A percentile compares a stretch with the other conserved stretches of the same genome.
Evolutionary conservation across 2,888 invertebrate species (phyloP).

Genomic region (Pedicia rivosa): DNA sequence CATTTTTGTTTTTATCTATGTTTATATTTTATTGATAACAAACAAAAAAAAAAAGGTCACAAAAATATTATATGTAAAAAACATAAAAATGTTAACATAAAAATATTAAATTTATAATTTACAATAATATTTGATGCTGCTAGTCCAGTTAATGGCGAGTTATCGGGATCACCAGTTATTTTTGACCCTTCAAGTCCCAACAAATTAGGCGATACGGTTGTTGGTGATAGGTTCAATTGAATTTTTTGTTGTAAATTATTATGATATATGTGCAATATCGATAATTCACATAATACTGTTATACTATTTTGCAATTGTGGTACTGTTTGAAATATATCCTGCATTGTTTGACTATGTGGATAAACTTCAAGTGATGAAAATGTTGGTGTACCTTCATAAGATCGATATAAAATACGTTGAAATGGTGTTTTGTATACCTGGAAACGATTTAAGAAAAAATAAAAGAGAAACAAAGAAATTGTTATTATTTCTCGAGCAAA

Average conservation of each 20-base stretch:
- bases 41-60: no score
- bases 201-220: conserved; percentile 29
- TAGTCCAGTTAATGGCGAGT: conserved; percentile 28
- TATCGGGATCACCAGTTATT: conserved; percentile 28
- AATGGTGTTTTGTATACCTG: conserved; percentile 29
- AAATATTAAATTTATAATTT: no score
- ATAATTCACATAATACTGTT: conserved; percentile 27
- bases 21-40: no score
- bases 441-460: conserved; percentile 4
- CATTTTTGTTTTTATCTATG: no score
- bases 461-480: conserved; percentile 2
- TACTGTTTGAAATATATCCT: conserved; percentile 27
- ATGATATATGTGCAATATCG: conserved; percentile 30
- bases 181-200: conserved; percentile 30
- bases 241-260: conserved; percentile 30
- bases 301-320: conserved; percentile 29
- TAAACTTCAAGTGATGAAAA: conserved; percentile 28
- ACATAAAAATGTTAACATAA: no score
- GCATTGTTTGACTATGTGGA: conserved; percentile 29
- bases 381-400: conserved; percentile 27
- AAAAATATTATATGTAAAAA: no score
- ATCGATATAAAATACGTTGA: conserved; percentile 27
- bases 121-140: no score
- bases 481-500: no score
- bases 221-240: conserved; percentile 22